These are phyloP conservation scores for Rutpela maculata DNA, from an alignment of 2,888 invertebrate species.

Conservation along the genomic window DNA sequence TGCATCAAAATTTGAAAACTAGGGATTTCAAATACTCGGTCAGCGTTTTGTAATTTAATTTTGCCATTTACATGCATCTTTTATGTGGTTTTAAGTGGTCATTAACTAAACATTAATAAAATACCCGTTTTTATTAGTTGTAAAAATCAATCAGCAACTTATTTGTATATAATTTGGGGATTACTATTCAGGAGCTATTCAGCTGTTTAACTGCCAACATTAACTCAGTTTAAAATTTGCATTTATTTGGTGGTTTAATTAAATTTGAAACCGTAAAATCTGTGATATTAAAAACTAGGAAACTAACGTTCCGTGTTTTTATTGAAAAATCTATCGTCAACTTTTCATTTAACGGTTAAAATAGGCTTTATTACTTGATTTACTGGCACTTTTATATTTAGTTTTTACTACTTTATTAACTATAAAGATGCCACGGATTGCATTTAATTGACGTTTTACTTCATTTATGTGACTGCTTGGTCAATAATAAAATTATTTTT, in stretches of 20 bases:
- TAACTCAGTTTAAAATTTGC: neutral
- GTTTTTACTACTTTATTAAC: slow-evolving; percentile 36
- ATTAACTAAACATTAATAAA: slow-evolving; percentile 30
- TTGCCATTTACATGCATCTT: neutral
- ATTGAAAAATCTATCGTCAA: slow-evolving; percentile 34
- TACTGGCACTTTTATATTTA: slow-evolving; percentile 36
- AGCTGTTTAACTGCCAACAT: neutral
- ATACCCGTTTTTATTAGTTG: slow-evolving; percentile 32
- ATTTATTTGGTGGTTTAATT: slow-evolving; percentile 1
- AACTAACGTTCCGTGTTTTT: neutral
- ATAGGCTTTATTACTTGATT: slow-evolving; percentile 37
- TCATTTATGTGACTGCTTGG: slow-evolving; percentile 32
- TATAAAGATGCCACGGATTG: slow-evolving; percentile 40
- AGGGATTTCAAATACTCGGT: neutral
- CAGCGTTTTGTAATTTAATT: neutral
- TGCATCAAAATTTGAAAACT: neutral
- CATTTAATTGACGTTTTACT: slow-evolving; percentile 40
- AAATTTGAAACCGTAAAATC: slow-evolving; percentile 3
- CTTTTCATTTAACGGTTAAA: slow-evolving; percentile 40
- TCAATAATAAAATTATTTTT: slow-evolving; percentile 11
- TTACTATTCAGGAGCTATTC: slow-evolving; percentile 9
- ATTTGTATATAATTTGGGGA: slow-evolving; percentile 17
- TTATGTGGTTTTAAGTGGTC: slow-evolving; percentile 16
- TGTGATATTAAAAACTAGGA: slow-evolving; percentile 15
- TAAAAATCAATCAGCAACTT: slow-evolving; percentile 38